Conservation (phyloP, 2,888 invertebrate species). For the Unio pictorum region DNA sequence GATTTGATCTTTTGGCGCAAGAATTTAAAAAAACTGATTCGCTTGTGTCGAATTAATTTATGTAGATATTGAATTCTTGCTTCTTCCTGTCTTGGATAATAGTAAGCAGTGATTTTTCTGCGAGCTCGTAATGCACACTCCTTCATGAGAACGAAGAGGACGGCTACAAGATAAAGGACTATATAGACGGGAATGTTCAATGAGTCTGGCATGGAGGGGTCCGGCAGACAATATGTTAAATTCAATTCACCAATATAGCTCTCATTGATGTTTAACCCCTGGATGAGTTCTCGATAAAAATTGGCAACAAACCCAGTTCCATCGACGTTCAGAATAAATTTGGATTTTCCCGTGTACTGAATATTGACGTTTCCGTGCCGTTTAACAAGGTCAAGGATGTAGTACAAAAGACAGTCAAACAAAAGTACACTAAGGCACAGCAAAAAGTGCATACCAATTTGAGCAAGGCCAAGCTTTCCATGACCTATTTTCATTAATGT, state of each 20-base stretch:
- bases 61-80: slow-evolving; percentile 36
- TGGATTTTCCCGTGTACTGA: slow-evolving; percentile 26
- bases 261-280: slow-evolving; percentile 20
- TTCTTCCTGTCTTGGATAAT: slow-evolving; percentile 38
- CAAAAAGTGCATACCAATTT: slow-evolving; percentile 46
- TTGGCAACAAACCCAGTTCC: slow-evolving; percentile 37
- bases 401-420: slow-evolving; percentile 59
- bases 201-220: slow-evolving; percentile 23
- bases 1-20: slow-evolving; percentile 33
- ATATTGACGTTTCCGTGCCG: slow-evolving; percentile 44
- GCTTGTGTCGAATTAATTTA: slow-evolving; percentile 37
- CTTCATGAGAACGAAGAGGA: slow-evolving; percentile 30
- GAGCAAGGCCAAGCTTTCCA: slow-evolving; percentile 41
- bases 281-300: slow-evolving; percentile 25
- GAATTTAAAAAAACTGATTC: slow-evolving; percentile 31
- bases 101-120: slow-evolving; percentile 36
- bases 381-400: slow-evolving; percentile 46
- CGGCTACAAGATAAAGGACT: slow-evolving; percentile 28
- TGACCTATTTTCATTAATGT: slow-evolving; percentile 40
- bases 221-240: slow-evolving; percentile 36
- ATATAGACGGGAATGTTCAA: slow-evolving; percentile 25
- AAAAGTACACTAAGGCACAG: slow-evolving; percentile 35
- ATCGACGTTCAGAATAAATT: slow-evolving; percentile 20
- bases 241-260: slow-evolving; percentile 23
- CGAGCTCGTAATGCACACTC: slow-evolving; percentile 37